Base-by-base conservation (phyloP, 2,888 invertebrate species). In the Leuctra nigra region DNA sequence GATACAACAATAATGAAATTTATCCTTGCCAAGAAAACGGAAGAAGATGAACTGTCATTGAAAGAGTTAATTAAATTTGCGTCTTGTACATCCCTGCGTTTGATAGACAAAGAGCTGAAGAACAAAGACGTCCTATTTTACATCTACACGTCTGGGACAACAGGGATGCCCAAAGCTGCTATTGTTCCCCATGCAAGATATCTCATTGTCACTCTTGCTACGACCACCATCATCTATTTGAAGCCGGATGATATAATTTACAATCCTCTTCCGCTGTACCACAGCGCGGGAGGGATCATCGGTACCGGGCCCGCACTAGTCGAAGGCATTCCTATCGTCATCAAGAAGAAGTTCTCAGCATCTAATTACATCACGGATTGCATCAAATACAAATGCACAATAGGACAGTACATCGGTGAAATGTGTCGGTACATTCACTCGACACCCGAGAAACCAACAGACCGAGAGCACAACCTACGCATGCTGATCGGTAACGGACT, bases 131-230 rank as follows among this genome's bases (percentile, higher is more conserved):
- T 82, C 54, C 74, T 95, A 55, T 77, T 93, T 47, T 94, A 91
- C 69, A 91, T 96, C 65, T 96, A 90, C 72, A 99, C 98, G 0
- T 92, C 92, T 3, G 95, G 96, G 6, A 96, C 96, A 2, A 99
- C 98, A 1, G 98, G 98, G 6, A 77, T 97, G 75, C 97, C 97
- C 0, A 98, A 97, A 69, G 96, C 97, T 25, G 97, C 97, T 16
- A 87, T 95, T 53, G 86, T 98, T 65, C 91, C 87, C 29, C 87
- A 97, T 72, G 82, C 87, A 48, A 86, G 86, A 67, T 87, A 79
- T 68, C 73, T 87, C 58, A 76, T 88, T 62, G 77, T 88, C 65
- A 75, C 81, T 56, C 76, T 79, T 33, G 90, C 84, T 3, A 77
- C 84, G 0, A 77, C 81, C 53, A 79, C 79, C 64, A 83, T 90